Evolutionary conservation across 2,888 invertebrate genomes (phyloP).

Genomic region (Dryomyza anilis): DNA sequence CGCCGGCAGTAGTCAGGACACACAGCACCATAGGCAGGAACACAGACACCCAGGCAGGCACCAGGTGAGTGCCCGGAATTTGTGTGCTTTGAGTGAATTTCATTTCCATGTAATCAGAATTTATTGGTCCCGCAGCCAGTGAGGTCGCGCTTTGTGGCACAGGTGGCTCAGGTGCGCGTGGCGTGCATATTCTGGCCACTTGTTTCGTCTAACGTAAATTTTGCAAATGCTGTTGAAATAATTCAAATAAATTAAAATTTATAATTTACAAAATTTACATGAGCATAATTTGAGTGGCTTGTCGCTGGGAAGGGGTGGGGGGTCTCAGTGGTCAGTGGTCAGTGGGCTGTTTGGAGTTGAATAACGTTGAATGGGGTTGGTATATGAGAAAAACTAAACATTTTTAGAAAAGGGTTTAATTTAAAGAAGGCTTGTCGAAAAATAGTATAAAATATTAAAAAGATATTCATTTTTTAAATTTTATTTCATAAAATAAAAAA

Average conservation of each 20-base stretch:
- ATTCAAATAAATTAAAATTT: constrained; percentile 6
- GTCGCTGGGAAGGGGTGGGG: too few species aligned
- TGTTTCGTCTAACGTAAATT: neutral
- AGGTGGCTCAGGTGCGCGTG: neutral
- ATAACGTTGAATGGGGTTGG: too few species aligned
- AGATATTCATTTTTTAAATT: neutral
- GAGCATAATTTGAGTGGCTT: too few species aligned
- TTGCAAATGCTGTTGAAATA: neutral
- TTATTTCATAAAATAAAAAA: neutral
- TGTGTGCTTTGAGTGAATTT: constrained; percentile 16
- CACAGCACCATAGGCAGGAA: too few species aligned
- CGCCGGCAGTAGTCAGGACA: neutral
- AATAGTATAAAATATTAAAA: too few species aligned
- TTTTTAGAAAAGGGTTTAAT: too few species aligned
- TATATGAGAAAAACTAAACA: too few species aligned
- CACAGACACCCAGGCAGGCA: neutral
- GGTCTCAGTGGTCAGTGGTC: too few species aligned
- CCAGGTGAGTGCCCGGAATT: neutral
- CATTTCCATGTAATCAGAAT: constrained; percentile 25
- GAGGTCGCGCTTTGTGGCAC: constrained; percentile 8
- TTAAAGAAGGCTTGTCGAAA: too few species aligned
- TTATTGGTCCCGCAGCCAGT: constrained; percentile 26
- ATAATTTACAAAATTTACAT: neutral
- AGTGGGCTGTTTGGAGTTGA: too few species aligned
- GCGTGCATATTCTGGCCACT: too few species aligned